Evolutionary conservation across 1,140 invertebrate genomes (phyloP).

Genomic region (Steinernema khuongi): DNA sequence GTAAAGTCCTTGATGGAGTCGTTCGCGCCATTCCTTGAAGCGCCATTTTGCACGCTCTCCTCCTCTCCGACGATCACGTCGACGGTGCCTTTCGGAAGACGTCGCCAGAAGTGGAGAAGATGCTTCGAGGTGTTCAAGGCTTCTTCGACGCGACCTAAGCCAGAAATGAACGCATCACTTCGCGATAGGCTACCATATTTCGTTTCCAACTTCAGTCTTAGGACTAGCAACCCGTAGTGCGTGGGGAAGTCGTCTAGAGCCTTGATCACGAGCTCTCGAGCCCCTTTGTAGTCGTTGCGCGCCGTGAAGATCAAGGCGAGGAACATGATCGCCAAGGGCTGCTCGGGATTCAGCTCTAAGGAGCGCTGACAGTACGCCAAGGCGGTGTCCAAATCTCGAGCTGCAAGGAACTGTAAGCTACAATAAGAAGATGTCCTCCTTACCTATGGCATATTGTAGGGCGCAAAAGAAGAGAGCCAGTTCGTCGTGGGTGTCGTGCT

Average conservation of each 20-base stretch:
- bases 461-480: slow-evolving; percentile 56
- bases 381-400: slow-evolving; percentile 47
- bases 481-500: slow-evolving; percentile 50
- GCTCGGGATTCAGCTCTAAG: slow-evolving; percentile 48
- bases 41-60: slow-evolving; percentile 13
- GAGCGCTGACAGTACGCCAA: slow-evolving; percentile 46
- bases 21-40: slow-evolving; percentile 11
- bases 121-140: slow-evolving; percentile 49
- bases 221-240: slow-evolving; percentile 55
- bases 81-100: not conserved
- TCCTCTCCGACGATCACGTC: slow-evolving; percentile 20
- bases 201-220: slow-evolving; percentile 51
- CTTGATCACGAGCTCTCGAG: slow-evolving; percentile 48
- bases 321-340: slow-evolving; percentile 53
- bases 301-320: slow-evolving; percentile 56
- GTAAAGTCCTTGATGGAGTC: not conserved
- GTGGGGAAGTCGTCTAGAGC: slow-evolving; percentile 52
- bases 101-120: slow-evolving; percentile 48
- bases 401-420: slow-evolving; percentile 32
- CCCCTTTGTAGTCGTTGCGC: slow-evolving; percentile 50
- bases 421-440: slow-evolving; percentile 20
- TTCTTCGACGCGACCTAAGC: slow-evolving; percentile 47
- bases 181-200: slow-evolving; percentile 34
- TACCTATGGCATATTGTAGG: slow-evolving; percentile 51
- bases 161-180: not conserved